Evolutionary conservation across 2,888 invertebrate genomes (phyloP).

Genomic region (Tuta absoluta): DNA sequence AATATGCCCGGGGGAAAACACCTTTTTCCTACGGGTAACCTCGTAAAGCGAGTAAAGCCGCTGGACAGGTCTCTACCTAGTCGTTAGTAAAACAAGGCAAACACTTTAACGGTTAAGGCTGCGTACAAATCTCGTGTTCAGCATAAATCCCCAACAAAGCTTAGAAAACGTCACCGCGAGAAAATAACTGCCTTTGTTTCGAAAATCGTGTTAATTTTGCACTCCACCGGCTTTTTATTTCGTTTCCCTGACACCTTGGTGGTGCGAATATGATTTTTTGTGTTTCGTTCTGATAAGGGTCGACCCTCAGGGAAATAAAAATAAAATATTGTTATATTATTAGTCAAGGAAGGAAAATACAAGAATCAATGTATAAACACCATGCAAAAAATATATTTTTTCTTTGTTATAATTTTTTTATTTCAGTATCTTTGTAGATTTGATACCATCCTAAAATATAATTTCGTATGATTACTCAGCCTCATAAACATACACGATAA

Average conservation of each 20-base stretch:
- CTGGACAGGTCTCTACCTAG: too few species aligned
- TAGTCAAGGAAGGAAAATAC: neutral
- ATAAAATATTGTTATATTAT: neutral
- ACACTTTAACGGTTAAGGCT: neutral
- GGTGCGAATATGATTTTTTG: neutral
- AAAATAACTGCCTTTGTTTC: neutral
- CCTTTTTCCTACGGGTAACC: too few species aligned
- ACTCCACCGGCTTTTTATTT: neutral
- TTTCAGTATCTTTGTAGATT: too few species aligned
- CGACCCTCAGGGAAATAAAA: neutral
- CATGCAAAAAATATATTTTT: too few species aligned
- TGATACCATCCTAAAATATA: too few species aligned
- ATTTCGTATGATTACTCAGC: too few species aligned
- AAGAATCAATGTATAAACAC: too few species aligned
- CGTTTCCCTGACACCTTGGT: constrained; percentile 11
- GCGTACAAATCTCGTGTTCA: neutral
- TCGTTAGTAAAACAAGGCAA: too few species aligned
- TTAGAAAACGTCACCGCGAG: neutral
- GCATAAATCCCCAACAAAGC: neutral
- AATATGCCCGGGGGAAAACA: too few species aligned
- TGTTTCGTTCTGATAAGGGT: constrained; percentile 7
- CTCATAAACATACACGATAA: too few species aligned
- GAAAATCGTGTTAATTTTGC: constrained; percentile 3
- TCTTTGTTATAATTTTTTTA: too few species aligned
- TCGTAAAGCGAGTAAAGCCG: too few species aligned